Evolutionary conservation across 2,888 invertebrate genomes (phyloP), one percentile per base, ranked within the genome.

Genomic region (Poecilus cupreus): DNA sequence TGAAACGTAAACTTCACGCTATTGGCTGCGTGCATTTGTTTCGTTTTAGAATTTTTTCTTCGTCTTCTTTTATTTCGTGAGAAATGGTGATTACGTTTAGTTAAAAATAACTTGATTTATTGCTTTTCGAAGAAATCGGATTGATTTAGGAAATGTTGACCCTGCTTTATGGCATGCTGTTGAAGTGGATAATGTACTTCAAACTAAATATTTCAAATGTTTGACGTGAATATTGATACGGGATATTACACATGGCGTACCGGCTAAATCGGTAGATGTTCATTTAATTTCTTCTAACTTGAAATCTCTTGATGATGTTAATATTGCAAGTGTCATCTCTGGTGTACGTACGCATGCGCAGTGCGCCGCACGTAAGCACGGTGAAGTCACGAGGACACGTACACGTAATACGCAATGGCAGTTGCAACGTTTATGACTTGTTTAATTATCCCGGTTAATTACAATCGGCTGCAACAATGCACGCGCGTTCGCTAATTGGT

Each of bases 101-200:
- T 77, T 76, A 76, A 76, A 76, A 76, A 76, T 76, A 76, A 32
- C 76, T 20, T 72, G 72, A 72, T 72, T 72, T 72, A 72, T 72
- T 46, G 32, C 72, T 72, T 72, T 72, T 72, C 72, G 72, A 72
- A 72, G 72, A 72, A 72, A 43, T 43, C 43, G 43, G 32, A 13
- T 46, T 72, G 72, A 72, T 72, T 72, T 72, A 24, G 46, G 46
- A 46, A 46, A 72, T 39, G 72, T 72, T 72, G 72, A 68, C 64
- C 64, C 64, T 68, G 64, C 13, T 60, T 24, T 13, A 24, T 43
- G 43, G 13, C 13, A 60, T 60, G 26, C 20, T 60, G 60, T 3
- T 60, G 60, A 60, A 60, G 60, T 60, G 60, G n/a, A 32, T 43
- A 43, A 43, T 6, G 60, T 26, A 60, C 60, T 60, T 60, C n/a